Base-by-base conservation (phyloP, 2,113 vertebrate species). In the Caranx melampygus region DNA sequence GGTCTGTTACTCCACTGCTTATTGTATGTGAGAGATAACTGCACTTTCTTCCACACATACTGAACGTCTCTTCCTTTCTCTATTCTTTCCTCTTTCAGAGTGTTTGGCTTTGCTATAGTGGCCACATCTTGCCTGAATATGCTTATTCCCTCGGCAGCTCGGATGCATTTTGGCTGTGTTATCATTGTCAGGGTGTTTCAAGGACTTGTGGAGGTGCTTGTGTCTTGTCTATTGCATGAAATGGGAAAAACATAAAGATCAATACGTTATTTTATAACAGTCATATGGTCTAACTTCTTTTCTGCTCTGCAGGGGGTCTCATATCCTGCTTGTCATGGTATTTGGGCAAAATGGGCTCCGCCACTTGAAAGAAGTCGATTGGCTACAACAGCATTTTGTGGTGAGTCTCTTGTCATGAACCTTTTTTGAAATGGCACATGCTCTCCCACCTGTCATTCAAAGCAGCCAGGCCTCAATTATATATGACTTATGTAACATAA, bases 31-130 rank as follows among this genome's bases (percentile, higher is more conserved):
- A 18, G 6, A 20, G 8, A 40, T 49, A 14, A 44, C 16, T 51
- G 10, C 10, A 12, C 0, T 12, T 33, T 47, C 10, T 52, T 7
- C 20, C 26, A 3, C 12, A 10, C 8, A 33, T 33, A 13, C 35
- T 75, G 26, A 55, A 20, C 26, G 15, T 33, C 71, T 35, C 14
- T 31, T 37, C 3, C 21, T 63, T 6, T 65, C 2, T 16, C 37
- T 73, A 0, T 66, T 74, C 12, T 49, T 55, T 78, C 71, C 26
- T 81, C 20, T 66, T 62, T 16, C 88, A 97, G 96, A 90, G 97
- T 97, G 58, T 98, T 98, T 90, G 97, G 97, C 78, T 97, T 97
- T 88, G 97, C 97, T 4, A 95, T 98, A 20, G 96, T 98, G 83
- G 95, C 97, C 69, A 98, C 97, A 0, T 98, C 97, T 18, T 94